Evolutionary conservation across 2,113 vertebrate species (phyloP).

Genomic region (Oreochromis tanganicae): DNA sequence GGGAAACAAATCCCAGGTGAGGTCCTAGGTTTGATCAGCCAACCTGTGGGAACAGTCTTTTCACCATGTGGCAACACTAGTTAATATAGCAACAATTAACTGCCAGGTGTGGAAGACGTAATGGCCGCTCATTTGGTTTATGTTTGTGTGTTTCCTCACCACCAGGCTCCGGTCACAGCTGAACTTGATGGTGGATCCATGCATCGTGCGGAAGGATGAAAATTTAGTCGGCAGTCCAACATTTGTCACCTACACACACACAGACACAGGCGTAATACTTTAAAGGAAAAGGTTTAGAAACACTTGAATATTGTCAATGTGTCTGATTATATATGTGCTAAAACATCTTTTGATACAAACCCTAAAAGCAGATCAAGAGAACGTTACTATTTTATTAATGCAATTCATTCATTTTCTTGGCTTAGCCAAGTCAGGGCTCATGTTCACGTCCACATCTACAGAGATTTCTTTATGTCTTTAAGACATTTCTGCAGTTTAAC

Average conservation of each 20-base stretch:
- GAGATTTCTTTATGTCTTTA: background rate
- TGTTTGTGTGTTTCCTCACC: conserved; percentile 66
- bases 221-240: conserved; percentile 53
- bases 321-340: background rate
- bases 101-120: background rate
- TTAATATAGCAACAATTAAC: background rate
- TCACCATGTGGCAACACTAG: background rate
- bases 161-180: conserved; percentile 76
- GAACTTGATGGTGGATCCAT: conserved; percentile 78
- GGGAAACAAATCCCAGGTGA: background rate
- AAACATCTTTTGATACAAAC: background rate
- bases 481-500: background rate
- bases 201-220: conserved; percentile 71
- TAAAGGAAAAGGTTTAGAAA: background rate
- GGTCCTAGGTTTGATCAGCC: background rate
- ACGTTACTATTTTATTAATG: background rate
- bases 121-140: background rate
- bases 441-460: background rate
- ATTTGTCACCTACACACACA: conserved; percentile 38
- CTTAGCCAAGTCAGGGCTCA: background rate
- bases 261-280: background rate
- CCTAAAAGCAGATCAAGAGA: background rate
- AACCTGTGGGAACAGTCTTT: background rate
- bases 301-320: background rate
- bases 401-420: background rate